These are phyloP conservation scores for Cherax quadricarinatus DNA, from an alignment of 1,140 invertebrate species.

Conservation along the genomic window DNA sequence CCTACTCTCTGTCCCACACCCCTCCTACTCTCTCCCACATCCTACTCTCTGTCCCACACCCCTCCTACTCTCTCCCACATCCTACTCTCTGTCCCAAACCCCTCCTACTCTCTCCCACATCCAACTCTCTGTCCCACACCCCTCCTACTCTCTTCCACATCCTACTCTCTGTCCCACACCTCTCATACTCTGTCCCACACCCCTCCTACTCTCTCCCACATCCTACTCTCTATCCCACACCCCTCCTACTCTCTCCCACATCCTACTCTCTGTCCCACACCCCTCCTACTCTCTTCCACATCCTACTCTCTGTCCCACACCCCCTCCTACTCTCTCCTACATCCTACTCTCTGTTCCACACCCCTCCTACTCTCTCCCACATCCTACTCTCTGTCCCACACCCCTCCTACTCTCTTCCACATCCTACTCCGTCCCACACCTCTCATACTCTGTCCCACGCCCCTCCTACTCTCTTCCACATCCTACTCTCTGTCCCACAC, in stretches of 20 bases:
- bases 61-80: too few species aligned
- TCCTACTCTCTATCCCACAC: neutral
- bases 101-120: too few species aligned
- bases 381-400: neutral
- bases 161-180: too few species aligned
- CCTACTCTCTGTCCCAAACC: too few species aligned
- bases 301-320: neutral
- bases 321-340: neutral
- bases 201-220: neutral
- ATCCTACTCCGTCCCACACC: neutral
- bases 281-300: neutral
- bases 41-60: too few species aligned
- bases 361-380: neutral
- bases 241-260: neutral
- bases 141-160: too few species aligned
- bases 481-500: neutral
- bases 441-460: neutral
- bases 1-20: too few species aligned
- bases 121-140: too few species aligned
- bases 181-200: too few species aligned
- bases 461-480: neutral
- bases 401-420: neutral
- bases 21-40: too few species aligned
- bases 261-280: neutral
- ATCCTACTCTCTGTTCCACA: neutral